Conservation (phyloP, 2,797 vertebrate genomes). For the Microchirus variegatus region DNA sequence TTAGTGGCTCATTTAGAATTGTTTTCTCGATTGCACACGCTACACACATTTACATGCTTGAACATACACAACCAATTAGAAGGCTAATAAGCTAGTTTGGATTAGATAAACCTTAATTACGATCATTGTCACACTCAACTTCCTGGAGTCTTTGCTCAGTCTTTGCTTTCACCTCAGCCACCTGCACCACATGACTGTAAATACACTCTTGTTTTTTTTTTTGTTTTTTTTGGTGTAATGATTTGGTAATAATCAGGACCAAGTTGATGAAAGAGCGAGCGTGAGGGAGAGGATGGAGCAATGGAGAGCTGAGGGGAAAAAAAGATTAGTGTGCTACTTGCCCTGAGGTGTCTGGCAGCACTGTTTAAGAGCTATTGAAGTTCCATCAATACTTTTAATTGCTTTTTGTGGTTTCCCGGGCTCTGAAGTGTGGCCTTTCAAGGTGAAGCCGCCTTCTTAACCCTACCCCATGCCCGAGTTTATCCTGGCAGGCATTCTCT, state of each 20-base stretch:
- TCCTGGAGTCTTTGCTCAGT: slow-evolving; percentile 12
- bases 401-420: slow-evolving; percentile 74
- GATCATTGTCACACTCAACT: slow-evolving; percentile 34
- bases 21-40: slow-evolving; percentile 23
- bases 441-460: slow-evolving; percentile 72
- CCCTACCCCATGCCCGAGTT: slow-evolving; percentile 50
- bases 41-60: slow-evolving; percentile 26
- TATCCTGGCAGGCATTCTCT: slow-evolving; percentile 59
- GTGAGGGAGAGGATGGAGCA: slow-evolving; percentile 6
- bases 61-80: slow-evolving; percentile 48
- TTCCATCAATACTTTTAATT: slow-evolving; percentile 83
- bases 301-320: slow-evolving; percentile 24
- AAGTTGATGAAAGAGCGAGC: slow-evolving; percentile 9
- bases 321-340: slow-evolving; percentile 64
- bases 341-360: slow-evolving; percentile 72
- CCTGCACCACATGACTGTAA: slow-evolving; percentile 23
- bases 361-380: slow-evolving; percentile 80
- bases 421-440: slow-evolving; percentile 70
- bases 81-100: slow-evolving; percentile 42
- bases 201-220: neutral
- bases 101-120: slow-evolving; percentile 59
- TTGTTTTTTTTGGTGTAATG: slow-evolving; percentile 10
- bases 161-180: slow-evolving; percentile 16
- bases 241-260: slow-evolving; percentile 41
- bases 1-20: slow-evolving; percentile 38